These are phyloP conservation scores for Vanacampus margaritifer DNA, from an alignment of 2,113 vertebrate species.

Conservation along the genomic window DNA sequence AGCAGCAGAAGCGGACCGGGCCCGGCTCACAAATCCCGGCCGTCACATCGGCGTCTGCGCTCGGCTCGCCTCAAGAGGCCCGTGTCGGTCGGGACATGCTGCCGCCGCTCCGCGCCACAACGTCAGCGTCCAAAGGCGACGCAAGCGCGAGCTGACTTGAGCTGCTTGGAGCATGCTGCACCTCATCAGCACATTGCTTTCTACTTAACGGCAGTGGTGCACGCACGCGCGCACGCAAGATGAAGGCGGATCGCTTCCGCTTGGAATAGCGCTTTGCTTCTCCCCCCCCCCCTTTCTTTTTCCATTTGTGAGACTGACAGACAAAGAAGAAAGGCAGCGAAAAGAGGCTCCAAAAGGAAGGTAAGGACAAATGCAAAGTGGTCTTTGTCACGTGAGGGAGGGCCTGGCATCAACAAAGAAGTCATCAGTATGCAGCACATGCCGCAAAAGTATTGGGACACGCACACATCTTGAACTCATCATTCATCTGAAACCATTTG, in stretches of 20 bases:
- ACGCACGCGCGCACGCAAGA: neutral
- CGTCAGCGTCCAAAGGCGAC: neutral
- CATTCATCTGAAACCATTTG: neutral
- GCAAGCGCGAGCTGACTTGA: neutral
- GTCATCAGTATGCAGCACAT: neutral
- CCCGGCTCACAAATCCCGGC: neutral
- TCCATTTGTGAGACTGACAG: neutral
- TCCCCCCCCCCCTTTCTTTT: neutral
- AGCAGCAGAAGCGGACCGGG: neutral
- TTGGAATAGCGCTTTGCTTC: neutral
- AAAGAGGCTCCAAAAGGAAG: neutral
- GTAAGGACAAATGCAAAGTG: neutral
- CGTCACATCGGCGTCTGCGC: slow-evolving; percentile 1
- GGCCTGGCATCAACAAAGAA: slow-evolving; percentile 2
- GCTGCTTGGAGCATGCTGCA: neutral
- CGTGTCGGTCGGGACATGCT: neutral
- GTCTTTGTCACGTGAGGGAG: slow-evolving; percentile 5
- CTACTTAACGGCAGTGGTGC: neutral
- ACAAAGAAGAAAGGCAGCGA: neutral
- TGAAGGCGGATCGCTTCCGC: neutral
- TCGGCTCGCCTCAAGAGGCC: neutral
- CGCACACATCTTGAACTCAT: neutral
- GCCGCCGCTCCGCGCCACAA: neutral
- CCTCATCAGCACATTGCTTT: neutral
- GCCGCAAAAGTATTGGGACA: neutral